Evolutionary conservation across 1,140 invertebrate genomes (phyloP), one percentile per base, ranked within the genome.

Genomic region (Orius insidiosus): DNA sequence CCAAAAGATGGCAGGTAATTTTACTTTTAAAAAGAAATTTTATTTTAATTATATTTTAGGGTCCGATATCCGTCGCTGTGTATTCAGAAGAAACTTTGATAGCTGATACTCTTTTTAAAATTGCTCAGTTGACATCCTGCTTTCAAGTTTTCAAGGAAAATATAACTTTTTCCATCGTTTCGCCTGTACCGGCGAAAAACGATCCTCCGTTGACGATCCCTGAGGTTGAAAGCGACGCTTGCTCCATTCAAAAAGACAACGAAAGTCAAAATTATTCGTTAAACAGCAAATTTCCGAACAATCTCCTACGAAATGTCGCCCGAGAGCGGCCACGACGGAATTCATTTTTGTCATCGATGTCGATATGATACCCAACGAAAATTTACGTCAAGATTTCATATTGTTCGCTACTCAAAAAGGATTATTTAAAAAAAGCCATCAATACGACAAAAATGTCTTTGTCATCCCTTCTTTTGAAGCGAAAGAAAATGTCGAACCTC

Each of bases 381-480:
- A 66, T 49, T 56, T 76, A 1, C 48, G 64, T 41, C 39, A 58
- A 53, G 56, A 58, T 42, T 59, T 59, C 45, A 50, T 53, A 14
- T 38, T 50, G 5, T 58, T 59, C 53, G 57, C 56, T 18, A 51
- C 45, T 10, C 49, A 56, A 32, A 51, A 50, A 34, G 52, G 52
- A 5, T 39, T 58, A 7, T 58, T 55, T 45, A 48, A 48, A 19
- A 53, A 55, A 44, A 43, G 48, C 16, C 50, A 51, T 33, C 44
- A 39, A 34, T 58, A 64, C 30, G 59, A 65, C 16, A 65, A 65
- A 50, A 61, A 61, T 34, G 71, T 68, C 4, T 75, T 63, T 60
- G 70, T 76, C 8, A 59, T 76, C n/a, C 72, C 72, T 47, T 63
- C 63, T 4, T 76, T 74, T 59, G 73, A 76, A 58, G 57, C 63